Conservation (phyloP, 2,888 invertebrate genomes). For the Ceramica pisi region DNA sequence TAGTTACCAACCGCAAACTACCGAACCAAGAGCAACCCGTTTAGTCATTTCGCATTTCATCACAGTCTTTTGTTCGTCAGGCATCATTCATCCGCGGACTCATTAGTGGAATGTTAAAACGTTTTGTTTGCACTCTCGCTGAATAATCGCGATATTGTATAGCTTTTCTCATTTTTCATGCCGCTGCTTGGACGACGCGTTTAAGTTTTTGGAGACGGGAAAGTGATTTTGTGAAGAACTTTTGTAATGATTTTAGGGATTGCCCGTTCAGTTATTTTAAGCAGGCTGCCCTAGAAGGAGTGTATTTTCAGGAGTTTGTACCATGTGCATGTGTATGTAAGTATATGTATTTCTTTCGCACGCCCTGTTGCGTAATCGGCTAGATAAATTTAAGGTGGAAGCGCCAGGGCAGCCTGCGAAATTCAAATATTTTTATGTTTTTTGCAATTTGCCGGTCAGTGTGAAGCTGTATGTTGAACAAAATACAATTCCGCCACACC, state of each 20-base stretch:
- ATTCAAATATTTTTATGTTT: too few species aligned
- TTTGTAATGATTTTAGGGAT: not conserved
- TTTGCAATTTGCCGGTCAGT: too few species aligned
- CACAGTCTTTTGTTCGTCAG: slow-evolving; percentile 73
- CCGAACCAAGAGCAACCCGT: slow-evolving; percentile 18
- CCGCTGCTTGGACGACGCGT: not conserved
- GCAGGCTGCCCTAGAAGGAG: too few species aligned
- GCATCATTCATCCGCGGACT: slow-evolving; percentile 74
- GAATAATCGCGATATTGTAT: slow-evolving; percentile 73
- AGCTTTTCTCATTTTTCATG: slow-evolving; percentile 45
- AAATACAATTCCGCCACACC: too few species aligned
- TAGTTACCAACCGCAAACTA: not conserved
- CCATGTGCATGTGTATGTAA: too few species aligned
- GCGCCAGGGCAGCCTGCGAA: too few species aligned
- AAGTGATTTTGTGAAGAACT: slow-evolving; percentile 6
- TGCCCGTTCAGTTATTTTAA: not conserved
- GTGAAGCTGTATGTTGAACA: too few species aligned
- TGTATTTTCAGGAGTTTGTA: too few species aligned
- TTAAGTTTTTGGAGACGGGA: slow-evolving; percentile 3
- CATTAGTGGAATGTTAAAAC: slow-evolving; percentile 80
- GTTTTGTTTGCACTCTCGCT: slow-evolving; percentile 75
- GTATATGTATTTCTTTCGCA: too few species aligned
- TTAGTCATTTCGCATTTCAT: slow-evolving; percentile 69
- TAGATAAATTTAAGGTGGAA: too few species aligned
- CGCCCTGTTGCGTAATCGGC: too few species aligned